A percentile compares a stretch with the other conserved stretches of the same genome.
Evolutionary conservation across 2,888 invertebrate species (phyloP).

Genomic region (Pelosia muscerda): DNA sequence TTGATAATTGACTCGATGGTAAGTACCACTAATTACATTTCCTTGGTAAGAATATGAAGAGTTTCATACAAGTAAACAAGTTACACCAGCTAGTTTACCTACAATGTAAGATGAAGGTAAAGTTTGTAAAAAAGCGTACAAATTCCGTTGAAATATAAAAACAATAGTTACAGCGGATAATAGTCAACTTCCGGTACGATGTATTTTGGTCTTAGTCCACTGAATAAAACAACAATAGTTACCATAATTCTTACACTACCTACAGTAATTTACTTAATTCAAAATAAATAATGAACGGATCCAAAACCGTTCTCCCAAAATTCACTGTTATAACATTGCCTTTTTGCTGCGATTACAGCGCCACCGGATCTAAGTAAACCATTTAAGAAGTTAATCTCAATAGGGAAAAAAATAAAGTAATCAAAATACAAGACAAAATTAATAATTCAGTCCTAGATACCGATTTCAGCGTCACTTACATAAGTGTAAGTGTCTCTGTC

Average conservation of each 20-base stretch:
- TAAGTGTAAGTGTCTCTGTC: too few relatives aligned
- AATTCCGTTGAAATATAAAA: conserved; percentile 9
- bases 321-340: background rate
- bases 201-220: background rate
- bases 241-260: background rate
- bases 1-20: too few relatives aligned
- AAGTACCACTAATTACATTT: background rate
- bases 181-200: background rate
- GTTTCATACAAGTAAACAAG: background rate
- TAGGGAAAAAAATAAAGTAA: too few relatives aligned
- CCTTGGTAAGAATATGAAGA: background rate
- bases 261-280: too few relatives aligned
- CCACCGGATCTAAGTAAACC: background rate
- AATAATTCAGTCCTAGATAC: too few relatives aligned
- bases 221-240: conserved; percentile 1
- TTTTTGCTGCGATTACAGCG: background rate
- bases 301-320: background rate
- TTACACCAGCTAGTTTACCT: background rate
- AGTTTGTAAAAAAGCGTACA: conserved; percentile 1
- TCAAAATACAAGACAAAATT: too few relatives aligned
- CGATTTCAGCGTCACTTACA: too few relatives aligned
- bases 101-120: conserved; percentile 18
- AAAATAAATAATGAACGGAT: background rate
- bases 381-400: too few relatives aligned
- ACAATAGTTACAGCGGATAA: conserved; percentile 13